Percentiles rank a stretch among this genome's conserved stretches.
phyloP scores from a whole-genome alignment of 2,113 vertebrate genomes.

The Falco punctatus region DNA sequence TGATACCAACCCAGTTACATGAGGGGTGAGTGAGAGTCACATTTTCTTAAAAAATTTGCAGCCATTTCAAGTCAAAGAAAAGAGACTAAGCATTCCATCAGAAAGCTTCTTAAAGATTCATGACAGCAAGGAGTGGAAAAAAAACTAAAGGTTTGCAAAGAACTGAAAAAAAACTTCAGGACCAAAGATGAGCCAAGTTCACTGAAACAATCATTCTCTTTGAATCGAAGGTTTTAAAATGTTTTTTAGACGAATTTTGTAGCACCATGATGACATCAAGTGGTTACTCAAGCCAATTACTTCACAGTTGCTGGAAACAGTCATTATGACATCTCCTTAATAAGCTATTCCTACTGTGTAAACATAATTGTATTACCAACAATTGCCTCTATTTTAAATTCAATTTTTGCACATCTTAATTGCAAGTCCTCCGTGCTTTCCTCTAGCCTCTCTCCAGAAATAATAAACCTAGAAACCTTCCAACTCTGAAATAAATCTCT shows the following conservation, averaged over 20 bases:
- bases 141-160: background rate
- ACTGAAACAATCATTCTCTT: background rate
- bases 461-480: background rate
- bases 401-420: background rate
- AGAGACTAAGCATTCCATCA: background rate
- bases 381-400: background rate
- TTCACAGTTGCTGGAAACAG: background rate
- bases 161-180: background rate
- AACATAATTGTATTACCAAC: background rate
- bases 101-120: background rate
- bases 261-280: constrained; percentile 63
- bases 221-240: background rate
- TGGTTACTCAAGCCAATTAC: constrained; percentile 39
- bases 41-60: background rate
- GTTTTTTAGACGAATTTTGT: background rate
- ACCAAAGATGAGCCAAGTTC: background rate
- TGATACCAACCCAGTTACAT: background rate
- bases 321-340: background rate
- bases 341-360: background rate
- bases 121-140: background rate
- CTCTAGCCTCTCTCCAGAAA: background rate
- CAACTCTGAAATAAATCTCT: background rate
- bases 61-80: background rate
- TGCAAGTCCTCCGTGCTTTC: background rate
- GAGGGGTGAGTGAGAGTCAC: background rate